Evolutionary conservation across 2,797 vertebrate species (phyloP), one percentile per base, ranked within the genome.

Genomic region (Pelodytes ibericus): DNA sequence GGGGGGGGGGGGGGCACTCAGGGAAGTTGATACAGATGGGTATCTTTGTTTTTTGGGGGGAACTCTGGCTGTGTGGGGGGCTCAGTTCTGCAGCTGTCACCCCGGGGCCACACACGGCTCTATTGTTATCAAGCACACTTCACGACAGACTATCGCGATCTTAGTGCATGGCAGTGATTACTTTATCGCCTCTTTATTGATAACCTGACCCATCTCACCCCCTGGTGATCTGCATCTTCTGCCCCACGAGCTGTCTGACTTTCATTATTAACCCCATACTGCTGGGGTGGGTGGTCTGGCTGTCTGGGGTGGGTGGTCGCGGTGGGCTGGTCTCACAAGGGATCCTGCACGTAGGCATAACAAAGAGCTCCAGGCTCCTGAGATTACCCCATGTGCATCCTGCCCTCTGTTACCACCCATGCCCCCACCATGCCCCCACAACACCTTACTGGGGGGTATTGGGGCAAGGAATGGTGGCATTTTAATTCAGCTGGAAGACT

Each of bases 271-370:
- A 47, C 16, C 16, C 44, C 44, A 9, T 39, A 39, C 15, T 39
- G 7, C 36, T 39, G 15, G 10, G 10, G 44, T 13, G 44, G 44
- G 41, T 5, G 44, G 2, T 4, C 26, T n/a, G n/a, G 27, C 4
- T 8, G 29, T n/a, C 20, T 61, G 16, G 3, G 33, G 16, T 11
- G 39, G 36, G 4, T 15, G 22, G 13, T 16, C 18, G 16, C 61
- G 71, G 71, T 64, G 63, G 72, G 3, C 72, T 15, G 47, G 9
- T 18, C n/a, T 63, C 20, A 49, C 51, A 84, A 74, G 72, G 9
- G 80, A 66, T 77, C 79, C 84, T 57, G 87, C 88, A 83, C 87
- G 86, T 82, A 87, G 89, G 87, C 87, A 86, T 80, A 82, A 80
- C 83, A 86, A 56, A 85, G 72, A 20, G n/a, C n/a, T n/a, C n/a